Evolutionary conservation across 2,888 invertebrate genomes (phyloP).

Genomic region (Microplitis deprimator): DNA sequence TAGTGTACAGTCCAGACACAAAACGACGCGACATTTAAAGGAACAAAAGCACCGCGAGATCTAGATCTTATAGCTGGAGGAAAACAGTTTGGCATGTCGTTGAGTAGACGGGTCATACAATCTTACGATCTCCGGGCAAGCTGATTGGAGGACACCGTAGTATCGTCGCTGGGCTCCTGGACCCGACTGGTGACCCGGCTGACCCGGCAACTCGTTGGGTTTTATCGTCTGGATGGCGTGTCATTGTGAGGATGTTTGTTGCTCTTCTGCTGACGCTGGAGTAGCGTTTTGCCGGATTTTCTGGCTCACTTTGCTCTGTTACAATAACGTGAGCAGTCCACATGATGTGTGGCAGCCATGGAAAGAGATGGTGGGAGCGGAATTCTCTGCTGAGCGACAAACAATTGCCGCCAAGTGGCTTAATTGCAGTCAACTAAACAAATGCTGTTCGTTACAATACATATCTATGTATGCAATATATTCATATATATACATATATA

Average conservation of each 20-base stretch:
- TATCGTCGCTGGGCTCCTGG: constrained; percentile 64
- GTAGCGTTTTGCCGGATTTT: not conserved
- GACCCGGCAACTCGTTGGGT: constrained; percentile 68
- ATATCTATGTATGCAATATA: not conserved
- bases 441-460: constrained; percentile 51
- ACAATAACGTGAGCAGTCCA: constrained; percentile 24
- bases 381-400: constrained; percentile 72
- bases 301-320: constrained; percentile 53
- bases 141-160: constrained; percentile 34
- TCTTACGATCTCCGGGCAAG: constrained; percentile 12
- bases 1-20: too few relatives aligned
- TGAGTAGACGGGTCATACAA: not conserved
- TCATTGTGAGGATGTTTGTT: too few relatives aligned
- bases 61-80: not conserved
- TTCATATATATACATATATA: not conserved
- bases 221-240: constrained; percentile 64
- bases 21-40: not conserved
- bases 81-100: not conserved
- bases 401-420: constrained; percentile 72
- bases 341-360: not conserved
- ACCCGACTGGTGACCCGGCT: constrained; percentile 65
- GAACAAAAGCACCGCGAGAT: not conserved
- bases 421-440: constrained; percentile 72
- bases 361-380: constrained; percentile 65
- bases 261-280: too few relatives aligned